Evolutionary conservation across 2,888 invertebrate genomes (phyloP), one percentile per base, ranked within the genome.

Genomic region (Ctena decussata): DNA sequence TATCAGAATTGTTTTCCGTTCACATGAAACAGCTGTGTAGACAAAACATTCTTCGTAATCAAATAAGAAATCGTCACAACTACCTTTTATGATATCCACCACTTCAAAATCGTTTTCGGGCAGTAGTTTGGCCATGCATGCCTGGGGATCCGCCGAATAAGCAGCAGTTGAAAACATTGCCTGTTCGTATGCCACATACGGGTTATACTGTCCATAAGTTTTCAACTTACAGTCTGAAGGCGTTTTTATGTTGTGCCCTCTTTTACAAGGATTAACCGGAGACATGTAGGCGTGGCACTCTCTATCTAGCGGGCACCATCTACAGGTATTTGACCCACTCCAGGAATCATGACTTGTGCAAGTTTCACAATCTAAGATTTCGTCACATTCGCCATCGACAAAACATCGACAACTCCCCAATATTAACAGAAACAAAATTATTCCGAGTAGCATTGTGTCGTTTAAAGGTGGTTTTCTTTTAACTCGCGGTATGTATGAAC

Each of bases 11-110:
- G 46, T 65, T 37, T 44, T 82, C 27, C 44, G 53, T 0, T 11
- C 35, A n/a, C 77, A 49, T 12, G 85, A 82, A 39, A 76, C 60
- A 15, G 79, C 82, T 1, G 77, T 82, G 27, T 79, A 79, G 0
- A 79, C 85, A 32, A 82, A 77, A 53, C 85, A 85, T 41, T 71
- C 39, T 32, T 80, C 75, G 49, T 76, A 60, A 6, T 65, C 37
- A 44, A 79, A 79, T 5, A 73, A 32, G 27, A 37, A 24, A 30
- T 49, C 70, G 12, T 76, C 81, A 53, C 81, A 81, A 1, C 37
- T 11, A 12, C 39, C 30, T 21, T n/a, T n/a, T 8, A 81, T 53
- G 0, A 70, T 35, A 1, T 65, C 49, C 6, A 32, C 44, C 0
- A 81, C 44, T n/a, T 30, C 70, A 69, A 70, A 81, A 12, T 32